phyloP scores from a whole-genome alignment of 2,113 vertebrate genomes.

The Zosterops borbonicus region DNA sequence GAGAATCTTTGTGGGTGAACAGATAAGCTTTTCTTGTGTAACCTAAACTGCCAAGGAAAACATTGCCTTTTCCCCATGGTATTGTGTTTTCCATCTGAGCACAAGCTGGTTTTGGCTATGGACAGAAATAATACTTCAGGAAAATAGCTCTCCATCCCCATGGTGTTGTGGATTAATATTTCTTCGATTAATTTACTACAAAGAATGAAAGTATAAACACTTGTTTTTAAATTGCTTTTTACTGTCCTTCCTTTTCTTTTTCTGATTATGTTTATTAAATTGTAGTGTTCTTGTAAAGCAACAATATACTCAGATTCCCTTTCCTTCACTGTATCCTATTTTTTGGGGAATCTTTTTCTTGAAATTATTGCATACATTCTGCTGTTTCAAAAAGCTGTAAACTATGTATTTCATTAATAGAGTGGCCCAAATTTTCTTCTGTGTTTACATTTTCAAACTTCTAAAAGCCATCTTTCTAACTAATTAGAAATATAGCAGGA shows the following conservation, averaged over 20 bases:
- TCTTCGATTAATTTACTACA: neutral
- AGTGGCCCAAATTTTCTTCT: neutral
- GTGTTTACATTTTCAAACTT: neutral
- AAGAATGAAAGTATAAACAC: neutral
- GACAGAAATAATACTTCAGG: neutral
- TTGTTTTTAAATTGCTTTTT: neutral
- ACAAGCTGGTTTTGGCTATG: neutral
- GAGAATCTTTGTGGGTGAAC: neutral
- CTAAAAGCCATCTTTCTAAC: neutral
- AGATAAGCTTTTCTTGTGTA: neutral
- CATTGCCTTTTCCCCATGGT: neutral
- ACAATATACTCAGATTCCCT: neutral
- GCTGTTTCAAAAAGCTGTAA: neutral
- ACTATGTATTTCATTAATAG: neutral
- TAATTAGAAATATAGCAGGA: neutral
- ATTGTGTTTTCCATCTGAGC: neutral
- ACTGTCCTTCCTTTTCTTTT: neutral
- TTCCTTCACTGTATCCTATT: neutral
- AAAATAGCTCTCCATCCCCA: neutral
- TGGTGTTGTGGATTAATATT: neutral
- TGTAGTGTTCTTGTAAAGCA: neutral
- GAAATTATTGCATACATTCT: neutral
- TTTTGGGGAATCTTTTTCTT: neutral
- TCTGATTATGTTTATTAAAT: neutral
- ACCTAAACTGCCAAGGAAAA: neutral